A percentile compares a stretch with the other conserved stretches of the same genome.
These are phyloP conservation scores for Papilio gigon DNA, from an alignment of 2,888 invertebrate species.

Conservation along the genomic window DNA sequence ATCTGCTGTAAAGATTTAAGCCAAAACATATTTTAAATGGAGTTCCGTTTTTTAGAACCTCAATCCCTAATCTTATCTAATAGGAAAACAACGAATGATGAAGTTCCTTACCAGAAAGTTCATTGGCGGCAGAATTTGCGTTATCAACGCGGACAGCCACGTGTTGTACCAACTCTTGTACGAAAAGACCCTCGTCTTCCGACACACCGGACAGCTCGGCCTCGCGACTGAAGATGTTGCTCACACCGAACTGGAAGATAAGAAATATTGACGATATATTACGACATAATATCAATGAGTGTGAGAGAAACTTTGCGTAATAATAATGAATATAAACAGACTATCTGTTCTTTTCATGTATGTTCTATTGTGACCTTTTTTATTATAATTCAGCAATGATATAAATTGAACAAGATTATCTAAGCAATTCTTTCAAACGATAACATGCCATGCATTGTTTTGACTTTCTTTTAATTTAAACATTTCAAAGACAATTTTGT, in stretches of 20 bases:
- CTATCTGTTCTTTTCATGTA: too few relatives aligned
- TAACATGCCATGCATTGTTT: too few relatives aligned
- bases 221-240: constrained; percentile 82
- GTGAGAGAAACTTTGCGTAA: too few relatives aligned
- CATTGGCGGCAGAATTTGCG: constrained; percentile 72
- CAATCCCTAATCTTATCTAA: neutral
- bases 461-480: neutral
- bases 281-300: neutral
- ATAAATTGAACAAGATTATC: too few relatives aligned
- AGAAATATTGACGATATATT: neutral
- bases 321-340: too few relatives aligned
- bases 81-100: neutral
- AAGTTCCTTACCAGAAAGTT: constrained; percentile 70
- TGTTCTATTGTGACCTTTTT: too few relatives aligned
- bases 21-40: too few relatives aligned
- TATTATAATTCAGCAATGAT: too few relatives aligned
- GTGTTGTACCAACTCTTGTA: constrained; percentile 85
- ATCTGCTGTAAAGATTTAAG: too few relatives aligned
- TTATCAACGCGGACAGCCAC: constrained; percentile 85
- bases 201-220: constrained; percentile 84
- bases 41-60: too few relatives aligned
- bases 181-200: constrained; percentile 83
- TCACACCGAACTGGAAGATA: constrained; percentile 78
- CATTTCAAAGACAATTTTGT: neutral
- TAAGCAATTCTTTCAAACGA: too few relatives aligned